Evolutionary conservation across 2,888 invertebrate species (phyloP).

Genomic region (Molanna angustata): DNA sequence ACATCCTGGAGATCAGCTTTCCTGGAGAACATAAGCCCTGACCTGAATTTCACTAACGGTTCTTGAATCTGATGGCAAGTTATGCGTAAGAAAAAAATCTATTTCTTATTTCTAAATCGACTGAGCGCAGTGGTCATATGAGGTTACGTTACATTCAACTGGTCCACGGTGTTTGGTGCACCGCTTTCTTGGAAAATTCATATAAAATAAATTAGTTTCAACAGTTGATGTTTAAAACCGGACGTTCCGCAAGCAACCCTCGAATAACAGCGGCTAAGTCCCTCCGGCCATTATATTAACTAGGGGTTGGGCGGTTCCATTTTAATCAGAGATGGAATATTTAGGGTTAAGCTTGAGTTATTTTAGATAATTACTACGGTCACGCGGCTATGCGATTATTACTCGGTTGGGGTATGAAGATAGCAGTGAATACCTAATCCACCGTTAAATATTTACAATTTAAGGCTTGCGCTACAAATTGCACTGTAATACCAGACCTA

Average conservation of each 20-base stretch:
- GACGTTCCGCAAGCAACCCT: slow-evolving; percentile 1
- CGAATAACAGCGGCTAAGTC: slow-evolving; percentile 9
- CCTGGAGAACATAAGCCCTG: too few species aligned
- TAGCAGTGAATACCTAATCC: slow-evolving; percentile 14
- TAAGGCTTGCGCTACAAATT: not conserved
- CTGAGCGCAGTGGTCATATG: too few species aligned
- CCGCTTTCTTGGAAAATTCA: too few species aligned
- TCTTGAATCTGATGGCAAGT: too few species aligned
- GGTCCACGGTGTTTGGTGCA: too few species aligned
- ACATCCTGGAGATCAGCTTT: too few species aligned
- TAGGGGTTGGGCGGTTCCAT: slow-evolving; percentile 14
- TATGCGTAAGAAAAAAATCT: too few species aligned
- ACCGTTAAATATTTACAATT: slow-evolving; percentile 18
- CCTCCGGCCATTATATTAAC: slow-evolving; percentile 25
- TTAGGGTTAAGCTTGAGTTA: slow-evolving; percentile 29
- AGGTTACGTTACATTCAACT: too few species aligned
- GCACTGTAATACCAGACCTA: not conserved
- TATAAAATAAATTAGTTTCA: too few species aligned
- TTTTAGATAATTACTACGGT: slow-evolving; percentile 28
- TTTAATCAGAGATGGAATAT: slow-evolving; percentile 31
- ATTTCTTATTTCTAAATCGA: too few species aligned
- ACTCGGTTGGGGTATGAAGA: slow-evolving; percentile 8
- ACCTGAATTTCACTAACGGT: too few species aligned
- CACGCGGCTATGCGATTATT: slow-evolving; percentile 17
- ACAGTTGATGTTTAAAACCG: too few species aligned